Base-by-base conservation (phyloP, 2,888 invertebrate species). In the Lochmaea capreae region DNA sequence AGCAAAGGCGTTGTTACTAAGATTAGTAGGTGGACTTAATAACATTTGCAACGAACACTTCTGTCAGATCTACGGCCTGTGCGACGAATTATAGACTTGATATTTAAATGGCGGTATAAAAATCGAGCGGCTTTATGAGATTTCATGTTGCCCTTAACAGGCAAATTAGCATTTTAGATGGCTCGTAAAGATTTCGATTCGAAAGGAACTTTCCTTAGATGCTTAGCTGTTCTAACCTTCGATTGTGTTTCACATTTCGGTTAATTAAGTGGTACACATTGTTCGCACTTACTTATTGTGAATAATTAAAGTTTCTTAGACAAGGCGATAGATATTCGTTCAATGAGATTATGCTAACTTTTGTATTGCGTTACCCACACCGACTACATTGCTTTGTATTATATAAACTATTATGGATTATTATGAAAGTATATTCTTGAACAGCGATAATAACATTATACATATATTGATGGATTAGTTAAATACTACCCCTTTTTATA, bases 11-110 rank as follows among this genome's bases (percentile, higher is more conserved):
- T 78, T 73, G 74, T 79, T 77, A 77, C 70, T 76, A 69, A 77
- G 63, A 68, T 69, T 71, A 72, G 78, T 78, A 77, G 78, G 78
- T 78, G 78, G 78, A 78, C 75, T 77, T 76, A 67, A 78, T 78
- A 77, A 76, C 74, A 66, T 75, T 76, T 68, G 71, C 76, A 67
- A 49, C 71, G 75, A 72, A 75, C 73, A 58, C 68, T 67, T 74
- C 65, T 66, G 71, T 71, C 74, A 74, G 74, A 74, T 71, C 71
- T 76, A 72, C 67, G 74, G 73, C 75, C 72, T 71, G 70, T 72
- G 68, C 73, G 77, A 72, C 76, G 65, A 77, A 77, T 77, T 77
- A 77, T 77, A 62, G 76, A 61, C 68, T 74, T 74, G 77, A 65
- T 76, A 76, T 75, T 74, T 74, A 74, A 52, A 65, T 59, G 65